These are phyloP conservation scores for Cebidichthys violaceus DNA, from an alignment of 2,113 vertebrate genomes.

Conservation along the genomic window DNA sequence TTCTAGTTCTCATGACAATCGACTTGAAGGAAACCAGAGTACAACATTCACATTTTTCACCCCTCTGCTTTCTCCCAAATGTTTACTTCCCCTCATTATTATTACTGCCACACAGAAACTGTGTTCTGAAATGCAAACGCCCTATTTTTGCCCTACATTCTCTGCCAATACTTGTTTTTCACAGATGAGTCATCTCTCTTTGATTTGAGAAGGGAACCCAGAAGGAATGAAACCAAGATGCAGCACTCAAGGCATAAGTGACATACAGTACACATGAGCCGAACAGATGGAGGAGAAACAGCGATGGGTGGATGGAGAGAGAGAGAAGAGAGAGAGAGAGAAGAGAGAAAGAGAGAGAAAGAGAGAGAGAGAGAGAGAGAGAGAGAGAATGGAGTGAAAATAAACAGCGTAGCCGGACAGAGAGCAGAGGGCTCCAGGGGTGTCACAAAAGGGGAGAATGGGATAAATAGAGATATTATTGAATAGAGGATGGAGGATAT, in stretches of 20 bases:
- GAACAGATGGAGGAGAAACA: conserved; percentile 38
- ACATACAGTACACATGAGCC: conserved; percentile 15
- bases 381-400: not conserved
- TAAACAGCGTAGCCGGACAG: conserved; percentile 28
- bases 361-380: conserved; percentile 8
- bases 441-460: conserved; percentile 3
- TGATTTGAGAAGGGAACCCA: conserved; percentile 49
- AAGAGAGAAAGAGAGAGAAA: conserved; percentile 15
- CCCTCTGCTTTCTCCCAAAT: not conserved
- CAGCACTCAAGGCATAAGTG: conserved; percentile 13
- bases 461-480: conserved; percentile 16
- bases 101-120: conserved; percentile 32
- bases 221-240: conserved; percentile 52
- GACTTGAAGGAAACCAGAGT: conserved; percentile 50
- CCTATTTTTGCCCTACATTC: conserved; percentile 49
- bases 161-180: conserved; percentile 54
- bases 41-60: conserved; percentile 46
- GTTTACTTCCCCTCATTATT: conserved; percentile 48
- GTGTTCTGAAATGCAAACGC: conserved; percentile 34
- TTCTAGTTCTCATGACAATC: conserved; percentile 14
- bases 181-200: conserved; percentile 64
- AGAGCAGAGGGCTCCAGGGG: conserved; percentile 8
- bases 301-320: not conserved
- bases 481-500: not conserved
- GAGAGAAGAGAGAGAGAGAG: not conserved